These are phyloP conservation scores for Macropis europaea DNA, from an alignment of 2,888 invertebrate genomes.

Conservation along the genomic window DNA sequence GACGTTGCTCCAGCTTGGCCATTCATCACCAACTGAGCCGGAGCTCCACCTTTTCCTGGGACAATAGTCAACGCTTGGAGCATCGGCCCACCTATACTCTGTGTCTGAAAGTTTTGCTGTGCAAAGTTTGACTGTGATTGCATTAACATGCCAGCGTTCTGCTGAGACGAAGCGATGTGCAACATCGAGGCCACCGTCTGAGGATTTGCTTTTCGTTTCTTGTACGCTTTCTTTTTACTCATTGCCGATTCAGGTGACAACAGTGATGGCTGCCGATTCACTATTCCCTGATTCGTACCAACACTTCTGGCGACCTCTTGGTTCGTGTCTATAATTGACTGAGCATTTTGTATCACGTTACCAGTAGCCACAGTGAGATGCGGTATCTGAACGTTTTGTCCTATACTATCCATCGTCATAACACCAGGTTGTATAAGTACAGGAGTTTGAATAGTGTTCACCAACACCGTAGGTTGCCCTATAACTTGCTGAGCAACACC, in stretches of 20 bases:
- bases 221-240: conserved; percentile 83
- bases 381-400: conserved; percentile 86
- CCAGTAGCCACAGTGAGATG: conserved; percentile 84
- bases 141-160: conserved; percentile 84
- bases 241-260: conserved; percentile 85
- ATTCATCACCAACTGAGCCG: conserved; percentile 89
- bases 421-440: conserved; percentile 90
- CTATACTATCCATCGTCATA: conserved; percentile 88
- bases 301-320: conserved; percentile 73
- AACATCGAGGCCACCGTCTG: conserved; percentile 87
- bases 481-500: conserved; percentile 85
- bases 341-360: conserved; percentile 83
- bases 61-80: conserved; percentile 89
- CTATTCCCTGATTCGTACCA: conserved; percentile 66
- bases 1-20: conserved; percentile 83
- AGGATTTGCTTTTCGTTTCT: conserved; percentile 87
- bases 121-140: conserved; percentile 82
- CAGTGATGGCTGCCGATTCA: conserved; percentile 77
- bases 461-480: conserved; percentile 89
- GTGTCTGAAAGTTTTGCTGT: conserved; percentile 88
- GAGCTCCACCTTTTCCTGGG: conserved; percentile 87
- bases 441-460: conserved; percentile 89
- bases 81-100: conserved; percentile 86
- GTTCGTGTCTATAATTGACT: conserved; percentile 80
- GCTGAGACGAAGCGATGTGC: conserved; percentile 84